Percentiles rank a stretch among this genome's conserved stretches.
Evolutionary conservation across 1,140 invertebrate species (phyloP).

Genomic region (Drosophila erecta): DNA sequence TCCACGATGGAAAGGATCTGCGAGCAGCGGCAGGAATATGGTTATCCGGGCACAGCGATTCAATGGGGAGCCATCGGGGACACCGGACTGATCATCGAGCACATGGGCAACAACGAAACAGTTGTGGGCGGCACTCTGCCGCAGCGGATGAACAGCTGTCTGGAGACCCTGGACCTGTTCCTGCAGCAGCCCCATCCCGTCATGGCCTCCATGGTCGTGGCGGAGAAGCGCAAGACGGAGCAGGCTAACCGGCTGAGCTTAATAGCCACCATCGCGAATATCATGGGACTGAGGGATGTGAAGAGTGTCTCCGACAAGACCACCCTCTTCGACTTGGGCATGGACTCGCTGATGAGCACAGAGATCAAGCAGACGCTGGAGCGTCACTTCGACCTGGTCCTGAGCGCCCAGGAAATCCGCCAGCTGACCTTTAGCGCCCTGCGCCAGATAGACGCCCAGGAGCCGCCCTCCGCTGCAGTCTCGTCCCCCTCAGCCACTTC

Average conservation of each 20-base stretch:
- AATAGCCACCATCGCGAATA: slow-evolving; percentile 91
- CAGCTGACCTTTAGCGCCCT: slow-evolving; percentile 91
- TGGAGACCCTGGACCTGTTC: slow-evolving; percentile 93
- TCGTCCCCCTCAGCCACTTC: slow-evolving; percentile 5
- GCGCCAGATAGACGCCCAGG: slow-evolving; percentile 86
- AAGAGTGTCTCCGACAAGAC: slow-evolving; percentile 90
- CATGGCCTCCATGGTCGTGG: slow-evolving; percentile 93
- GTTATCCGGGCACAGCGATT: slow-evolving; percentile 93
- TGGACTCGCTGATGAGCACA: slow-evolving; percentile 99
- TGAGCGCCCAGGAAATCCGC: slow-evolving; percentile 95
- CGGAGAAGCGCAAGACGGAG: slow-evolving; percentile 88
- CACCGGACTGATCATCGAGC: slow-evolving; percentile 95
- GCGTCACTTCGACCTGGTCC: slow-evolving; percentile 93
- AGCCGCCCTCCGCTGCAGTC: slow-evolving; percentile 15
- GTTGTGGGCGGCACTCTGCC: slow-evolving; percentile 96
- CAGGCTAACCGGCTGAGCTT: slow-evolving; percentile 86
- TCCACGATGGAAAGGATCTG: slow-evolving; percentile 97
- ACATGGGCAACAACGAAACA: slow-evolving; percentile 93
- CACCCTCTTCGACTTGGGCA: slow-evolving; percentile 95
- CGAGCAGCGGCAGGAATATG: slow-evolving; percentile 92
- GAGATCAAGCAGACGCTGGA: slow-evolving; percentile 99
- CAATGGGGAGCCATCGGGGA: slow-evolving; percentile 99
- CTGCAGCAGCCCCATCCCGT: slow-evolving; percentile 94
- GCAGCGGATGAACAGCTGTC: slow-evolving; percentile 95
- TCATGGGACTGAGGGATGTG: slow-evolving; percentile 93